Base-by-base conservation (phyloP, 2,113 vertebrate genomes). In the Phaethornis superciliosus region DNA sequence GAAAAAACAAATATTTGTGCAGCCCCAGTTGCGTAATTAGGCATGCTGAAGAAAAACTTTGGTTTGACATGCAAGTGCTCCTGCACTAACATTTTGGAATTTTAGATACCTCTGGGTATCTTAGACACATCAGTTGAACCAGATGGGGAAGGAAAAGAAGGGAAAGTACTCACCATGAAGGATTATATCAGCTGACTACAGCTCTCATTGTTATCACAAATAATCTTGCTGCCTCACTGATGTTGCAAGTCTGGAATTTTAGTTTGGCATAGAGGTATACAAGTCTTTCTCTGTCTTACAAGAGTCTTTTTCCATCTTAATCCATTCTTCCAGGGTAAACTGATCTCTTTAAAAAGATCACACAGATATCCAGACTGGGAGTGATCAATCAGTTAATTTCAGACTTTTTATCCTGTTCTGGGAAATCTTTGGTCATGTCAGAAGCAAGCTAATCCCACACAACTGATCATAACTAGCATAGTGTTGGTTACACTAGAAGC, bases 1-100 rank as follows among this genome's bases (percentile, higher is more conserved):
- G 93, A 95, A 92, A 95, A 95, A 94, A 87, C 86, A 81, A 37
- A 90, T 93, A 70, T 90, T 89, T 89, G 60, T 90, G 65, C 86
- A 90, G 87, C 28, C 81, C 93, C 90, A 89, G 32, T 68, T 94
- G 90, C 93, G 68, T 78, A 96, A 95, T 92, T 90, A 95, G 20
- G 88, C 94, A 67, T 88, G 42, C 14, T 59, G n/a, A 90, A 70
- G 33, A 59, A 88, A 92, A 95, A 27, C 65, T 90, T 76, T 59
- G 5, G 8, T 81, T 70, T 55, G 37, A 75, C 15, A n/a, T 23
- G 15, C 0, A 6, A 52, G n/a, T 75, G 35, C 6, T 86, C 18
- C 26, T 56, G 37, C 67, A 42, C n/a, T 64, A 71, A 55, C 52
- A 54, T 46, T 63, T 14, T 55, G 26, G 52, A 51, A 74, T 83